Evolutionary conservation across 1,140 invertebrate species (phyloP), one percentile per base, ranked within the genome.

Genomic region (Temnothorax curvispinosus): DNA sequence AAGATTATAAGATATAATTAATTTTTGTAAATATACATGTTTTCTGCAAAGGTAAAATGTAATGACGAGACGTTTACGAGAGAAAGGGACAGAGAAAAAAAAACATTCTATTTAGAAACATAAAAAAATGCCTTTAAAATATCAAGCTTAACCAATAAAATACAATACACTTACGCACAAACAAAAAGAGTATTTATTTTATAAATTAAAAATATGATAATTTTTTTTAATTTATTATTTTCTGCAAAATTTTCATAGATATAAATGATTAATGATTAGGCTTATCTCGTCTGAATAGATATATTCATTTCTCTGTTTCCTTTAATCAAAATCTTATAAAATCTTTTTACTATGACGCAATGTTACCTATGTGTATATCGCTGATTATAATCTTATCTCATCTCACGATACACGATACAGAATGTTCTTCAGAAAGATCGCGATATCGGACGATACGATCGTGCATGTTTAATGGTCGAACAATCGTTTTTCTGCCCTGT

Each of bases 391-490:
- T 77, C 56, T 62, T 62, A 77, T 44, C 8, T 21, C 41, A 35
- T 60, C 38, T 60, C 38, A 60, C 38, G 54, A 44, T 13, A 60
- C 41, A 27, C 11, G 18, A 77, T 65, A 65, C 41, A 32, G 15
- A 62, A 64, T 35, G 41, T 35, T 78, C 44, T 50, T 78, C 3
- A 41, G 38, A 27, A n/a, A 60, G 44, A 64, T 78, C 64, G 58
- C 21, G 38, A 13, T 78, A 78, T 78, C 44, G 27, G 3, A 0
- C 74, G 21, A 76, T 58, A n/a, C 38, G 56, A 65, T 78, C 60
- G 32, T 64, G 76, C 58, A 65, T 77, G 18, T 32, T 62, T 78
- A 78, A 65, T 50, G 56, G 47, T 35, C 58, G 41, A 78, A 21
- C 11, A 27, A 50, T 41, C 27, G 41, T 35, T 67, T 78, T 78